phyloP scores from a whole-genome alignment of 2,113 vertebrate species.

The Axis porcinus region DNA sequence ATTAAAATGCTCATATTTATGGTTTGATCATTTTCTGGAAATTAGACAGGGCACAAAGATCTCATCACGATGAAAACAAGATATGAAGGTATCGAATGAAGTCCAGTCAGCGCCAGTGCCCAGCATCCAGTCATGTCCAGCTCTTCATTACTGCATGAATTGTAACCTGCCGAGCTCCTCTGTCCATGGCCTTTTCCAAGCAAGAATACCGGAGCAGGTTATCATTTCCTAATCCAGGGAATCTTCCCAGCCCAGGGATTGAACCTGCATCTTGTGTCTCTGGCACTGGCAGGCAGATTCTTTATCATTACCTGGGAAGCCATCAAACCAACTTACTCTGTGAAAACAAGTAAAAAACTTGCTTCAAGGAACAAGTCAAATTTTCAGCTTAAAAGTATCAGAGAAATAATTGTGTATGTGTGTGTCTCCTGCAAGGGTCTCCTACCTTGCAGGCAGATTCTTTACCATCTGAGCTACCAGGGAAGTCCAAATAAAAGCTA shows the following conservation, averaged over 20 bases:
- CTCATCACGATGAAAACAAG: not conserved
- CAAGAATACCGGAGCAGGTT: not conserved
- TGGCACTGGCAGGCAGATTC: not conserved
- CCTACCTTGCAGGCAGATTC: not conserved
- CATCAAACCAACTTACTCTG: not conserved
- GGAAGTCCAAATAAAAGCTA: not conserved
- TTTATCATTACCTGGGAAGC: not conserved
- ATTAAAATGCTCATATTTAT: not conserved
- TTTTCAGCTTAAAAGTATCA: not conserved
- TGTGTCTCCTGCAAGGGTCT: no score
- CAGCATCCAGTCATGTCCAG: not conserved
- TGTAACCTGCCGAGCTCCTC: not conserved
- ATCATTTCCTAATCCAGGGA: not conserved
- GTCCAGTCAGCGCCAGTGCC: not conserved
- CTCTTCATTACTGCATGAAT: not conserved
- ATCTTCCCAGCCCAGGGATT: not conserved
- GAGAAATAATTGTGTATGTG: not conserved
- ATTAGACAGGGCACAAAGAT: not conserved
- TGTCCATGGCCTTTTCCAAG: not conserved
- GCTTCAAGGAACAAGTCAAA: not conserved
- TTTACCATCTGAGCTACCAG: not conserved
- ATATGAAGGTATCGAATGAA: not conserved
- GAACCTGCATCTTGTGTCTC: accelerated
- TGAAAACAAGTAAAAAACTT: not conserved
- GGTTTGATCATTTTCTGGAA: not conserved